Evolutionary conservation across 2,113 vertebrate species (phyloP).

Genomic region (Connochaetes taurinus): DNA sequence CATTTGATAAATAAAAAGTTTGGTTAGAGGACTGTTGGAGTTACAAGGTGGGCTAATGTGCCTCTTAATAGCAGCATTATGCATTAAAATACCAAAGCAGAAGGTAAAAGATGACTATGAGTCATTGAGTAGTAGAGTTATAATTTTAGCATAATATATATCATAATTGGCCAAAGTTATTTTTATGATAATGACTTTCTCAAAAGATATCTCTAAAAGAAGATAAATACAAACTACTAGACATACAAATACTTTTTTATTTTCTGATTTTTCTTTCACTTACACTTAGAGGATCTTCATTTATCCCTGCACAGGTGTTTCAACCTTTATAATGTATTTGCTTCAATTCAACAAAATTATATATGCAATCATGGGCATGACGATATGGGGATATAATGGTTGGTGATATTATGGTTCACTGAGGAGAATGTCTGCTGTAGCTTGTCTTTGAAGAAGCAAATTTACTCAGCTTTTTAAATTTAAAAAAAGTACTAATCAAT

Average conservation of each 20-base stretch:
- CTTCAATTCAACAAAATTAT: not conserved
- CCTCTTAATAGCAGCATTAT: not conserved
- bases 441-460: constrained; percentile 19
- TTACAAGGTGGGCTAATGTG: not conserved
- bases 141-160: not conserved
- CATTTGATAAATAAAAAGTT: not conserved
- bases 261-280: constrained; percentile 22
- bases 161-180: constrained; percentile 22
- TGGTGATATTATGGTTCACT: not conserved
- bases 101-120: not conserved
- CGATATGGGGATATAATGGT: not conserved
- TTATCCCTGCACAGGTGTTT: constrained; percentile 11
- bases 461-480: constrained; percentile 19
- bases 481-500: not conserved
- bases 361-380: not conserved
- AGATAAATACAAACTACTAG: not conserved
- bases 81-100: not conserved
- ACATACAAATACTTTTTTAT: constrained; percentile 2
- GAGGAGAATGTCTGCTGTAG: not conserved
- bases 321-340: not conserved
- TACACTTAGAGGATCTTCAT: not conserved
- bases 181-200: constrained; percentile 49
- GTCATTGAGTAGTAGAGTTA: not conserved
- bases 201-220: not conserved
- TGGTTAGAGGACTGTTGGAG: not conserved